Percentiles rank a stretch among this genome's conserved stretches.
Evolutionary conservation across 2,888 invertebrate genomes (phyloP).

Genomic region (Papilio demoleus): DNA sequence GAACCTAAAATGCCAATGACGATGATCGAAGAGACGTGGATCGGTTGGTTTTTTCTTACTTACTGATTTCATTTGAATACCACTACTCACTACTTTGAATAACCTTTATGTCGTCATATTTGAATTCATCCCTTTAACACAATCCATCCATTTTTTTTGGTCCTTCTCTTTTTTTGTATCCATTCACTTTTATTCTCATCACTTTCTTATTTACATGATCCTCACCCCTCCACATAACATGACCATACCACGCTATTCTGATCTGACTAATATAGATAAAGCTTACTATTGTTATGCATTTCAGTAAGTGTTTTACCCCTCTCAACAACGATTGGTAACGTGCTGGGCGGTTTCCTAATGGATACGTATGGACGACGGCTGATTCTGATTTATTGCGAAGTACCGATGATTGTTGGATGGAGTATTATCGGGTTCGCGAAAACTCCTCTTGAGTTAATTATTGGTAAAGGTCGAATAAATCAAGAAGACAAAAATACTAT

Average conservation of each 20-base stretch:
- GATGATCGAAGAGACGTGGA: conserved; percentile 82
- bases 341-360: conserved; percentile 85
- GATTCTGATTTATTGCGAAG: conserved; percentile 81
- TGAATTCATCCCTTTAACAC: no score
- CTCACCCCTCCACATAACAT: no score
- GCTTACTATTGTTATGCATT: conserved; percentile 38
- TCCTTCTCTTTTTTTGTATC: no score
- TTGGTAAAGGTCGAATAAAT: conserved; percentile 60
- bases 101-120: no score
- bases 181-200: no score
- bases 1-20: conserved; percentile 72
- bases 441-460: conserved; percentile 79
- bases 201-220: no score
- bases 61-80: no score
- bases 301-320: conserved; percentile 84
- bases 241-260: no score
- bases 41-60: conserved; percentile 74
- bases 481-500: neutral
- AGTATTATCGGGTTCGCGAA: conserved; percentile 79
- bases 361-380: conserved; percentile 85
- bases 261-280: no score
- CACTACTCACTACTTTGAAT: no score
- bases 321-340: conserved; percentile 85
- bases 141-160: no score
- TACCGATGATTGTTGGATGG: conserved; percentile 87